Conservation (phyloP, 2,888 invertebrate genomes). For the Incurvaria masculella region DNA sequence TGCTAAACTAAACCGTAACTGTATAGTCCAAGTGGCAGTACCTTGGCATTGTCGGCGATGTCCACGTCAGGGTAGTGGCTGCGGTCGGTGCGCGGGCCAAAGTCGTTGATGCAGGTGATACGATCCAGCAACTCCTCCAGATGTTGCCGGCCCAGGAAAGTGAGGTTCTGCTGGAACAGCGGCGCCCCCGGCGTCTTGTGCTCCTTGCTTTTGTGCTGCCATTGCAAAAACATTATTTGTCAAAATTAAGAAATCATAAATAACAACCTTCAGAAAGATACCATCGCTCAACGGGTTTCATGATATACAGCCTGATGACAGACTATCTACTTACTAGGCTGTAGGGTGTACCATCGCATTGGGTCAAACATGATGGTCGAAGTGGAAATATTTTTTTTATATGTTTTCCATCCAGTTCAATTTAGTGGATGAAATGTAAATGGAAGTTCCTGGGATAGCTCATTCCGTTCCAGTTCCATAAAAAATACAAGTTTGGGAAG, state of each 20-base stretch:
- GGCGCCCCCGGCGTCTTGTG: neutral
- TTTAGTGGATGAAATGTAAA: no score
- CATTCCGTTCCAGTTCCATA: no score
- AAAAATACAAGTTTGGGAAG: no score
- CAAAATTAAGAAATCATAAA: neutral
- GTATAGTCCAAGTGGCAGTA: neutral
- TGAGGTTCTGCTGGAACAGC: constrained; percentile 22
- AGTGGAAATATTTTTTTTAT: no score
- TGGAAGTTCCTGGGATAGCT: no score
- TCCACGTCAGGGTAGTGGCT: constrained; percentile 45
- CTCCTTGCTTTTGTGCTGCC: neutral
- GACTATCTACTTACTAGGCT: no score
- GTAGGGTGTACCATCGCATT: no score
- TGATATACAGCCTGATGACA: no score
- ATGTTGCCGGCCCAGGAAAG: constrained; percentile 46
- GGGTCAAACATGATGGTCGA: no score
- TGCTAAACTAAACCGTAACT: neutral
- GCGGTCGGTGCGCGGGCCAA: constrained; percentile 57
- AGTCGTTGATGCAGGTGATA: constrained; percentile 71
- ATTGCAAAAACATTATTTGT: neutral
- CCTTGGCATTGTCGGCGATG: constrained; percentile 17
- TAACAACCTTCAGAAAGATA: no score
- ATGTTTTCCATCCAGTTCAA: no score
- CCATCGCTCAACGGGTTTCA: no score
- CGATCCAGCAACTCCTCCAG: constrained; percentile 71